Evolutionary conservation across 2,113 vertebrate species (phyloP).

Genomic region (Zeus faber): DNA sequence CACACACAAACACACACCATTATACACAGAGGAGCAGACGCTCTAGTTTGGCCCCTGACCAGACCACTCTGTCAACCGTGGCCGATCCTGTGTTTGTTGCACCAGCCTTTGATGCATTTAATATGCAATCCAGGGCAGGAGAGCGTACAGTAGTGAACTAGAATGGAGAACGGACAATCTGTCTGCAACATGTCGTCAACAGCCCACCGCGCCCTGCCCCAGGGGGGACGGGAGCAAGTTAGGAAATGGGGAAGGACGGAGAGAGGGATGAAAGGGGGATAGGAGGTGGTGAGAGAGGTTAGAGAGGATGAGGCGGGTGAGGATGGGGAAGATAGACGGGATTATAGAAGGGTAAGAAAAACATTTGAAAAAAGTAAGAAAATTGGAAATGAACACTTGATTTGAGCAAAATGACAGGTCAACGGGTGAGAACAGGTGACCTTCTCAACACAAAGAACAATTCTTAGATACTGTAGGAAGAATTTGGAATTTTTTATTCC

Average conservation of each 20-base stretch:
- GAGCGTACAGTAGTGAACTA: constrained; percentile 66
- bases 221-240: background rate
- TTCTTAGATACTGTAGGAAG: too few relatives aligned
- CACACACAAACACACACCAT: constrained; percentile 37
- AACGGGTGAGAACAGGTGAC: too few relatives aligned
- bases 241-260: constrained; percentile 6
- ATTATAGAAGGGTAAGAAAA: background rate
- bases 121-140: constrained; percentile 56
- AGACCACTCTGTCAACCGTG: constrained; percentile 69
- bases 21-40: constrained; percentile 66
- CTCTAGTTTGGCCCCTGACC: constrained; percentile 51
- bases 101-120: constrained; percentile 74
- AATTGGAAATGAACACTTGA: too few relatives aligned
- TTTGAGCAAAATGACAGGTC: too few relatives aligned
- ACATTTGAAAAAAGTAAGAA: too few relatives aligned
- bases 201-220: constrained; percentile 13
- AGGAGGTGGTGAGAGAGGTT: too few relatives aligned
- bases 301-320: background rate
- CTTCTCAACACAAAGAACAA: too few relatives aligned
- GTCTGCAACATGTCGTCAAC: constrained; percentile 70
- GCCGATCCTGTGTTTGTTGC: constrained; percentile 72
- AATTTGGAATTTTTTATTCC: too few relatives aligned
- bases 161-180: constrained; percentile 60
- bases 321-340: background rate
- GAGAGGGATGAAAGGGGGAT: background rate